Evolutionary conservation across 1,140 invertebrate species (phyloP).

Genomic region (Cydia pomonella): DNA sequence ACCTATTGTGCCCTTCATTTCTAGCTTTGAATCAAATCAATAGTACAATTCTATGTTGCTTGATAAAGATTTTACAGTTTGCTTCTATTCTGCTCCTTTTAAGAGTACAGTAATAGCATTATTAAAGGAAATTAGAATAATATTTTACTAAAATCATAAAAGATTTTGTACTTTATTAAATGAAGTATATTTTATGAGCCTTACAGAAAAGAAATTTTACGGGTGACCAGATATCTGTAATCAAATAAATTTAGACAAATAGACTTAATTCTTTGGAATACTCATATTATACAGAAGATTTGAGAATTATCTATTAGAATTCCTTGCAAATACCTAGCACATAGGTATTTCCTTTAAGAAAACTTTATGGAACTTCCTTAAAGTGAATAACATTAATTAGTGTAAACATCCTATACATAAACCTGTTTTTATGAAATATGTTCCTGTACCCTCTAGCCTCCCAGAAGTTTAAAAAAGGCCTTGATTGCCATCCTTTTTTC

Average conservation of each 20-base stretch:
- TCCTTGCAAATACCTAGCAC: background rate
- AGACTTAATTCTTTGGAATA: background rate
- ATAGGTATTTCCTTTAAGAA: background rate
- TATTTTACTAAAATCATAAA: too few relatives aligned
- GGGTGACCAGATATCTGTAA: background rate
- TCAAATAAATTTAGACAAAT: background rate
- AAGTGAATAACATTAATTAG: background rate
- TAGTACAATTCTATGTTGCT: background rate
- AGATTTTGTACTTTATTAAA: too few relatives aligned
- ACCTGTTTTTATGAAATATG: background rate
- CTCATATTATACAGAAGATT: background rate
- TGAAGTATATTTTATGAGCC: too few relatives aligned
- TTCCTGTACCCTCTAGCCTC: too few relatives aligned
- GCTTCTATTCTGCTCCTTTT: too few relatives aligned
- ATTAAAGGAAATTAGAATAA: too few relatives aligned
- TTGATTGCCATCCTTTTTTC: too few relatives aligned
- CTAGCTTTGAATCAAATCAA: background rate
- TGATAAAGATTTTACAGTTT: background rate
- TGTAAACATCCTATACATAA: too few relatives aligned
- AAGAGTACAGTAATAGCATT: too few relatives aligned
- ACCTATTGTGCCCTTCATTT: conserved; percentile 30
- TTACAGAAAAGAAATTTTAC: background rate
- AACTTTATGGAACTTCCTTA: conserved; percentile 1
- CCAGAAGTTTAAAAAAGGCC: too few relatives aligned
- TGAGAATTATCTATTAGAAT: background rate